These are phyloP conservation scores for Brachionus angularis DNA, from an alignment of 1,140 invertebrate genomes.

Conservation along the genomic window DNA sequence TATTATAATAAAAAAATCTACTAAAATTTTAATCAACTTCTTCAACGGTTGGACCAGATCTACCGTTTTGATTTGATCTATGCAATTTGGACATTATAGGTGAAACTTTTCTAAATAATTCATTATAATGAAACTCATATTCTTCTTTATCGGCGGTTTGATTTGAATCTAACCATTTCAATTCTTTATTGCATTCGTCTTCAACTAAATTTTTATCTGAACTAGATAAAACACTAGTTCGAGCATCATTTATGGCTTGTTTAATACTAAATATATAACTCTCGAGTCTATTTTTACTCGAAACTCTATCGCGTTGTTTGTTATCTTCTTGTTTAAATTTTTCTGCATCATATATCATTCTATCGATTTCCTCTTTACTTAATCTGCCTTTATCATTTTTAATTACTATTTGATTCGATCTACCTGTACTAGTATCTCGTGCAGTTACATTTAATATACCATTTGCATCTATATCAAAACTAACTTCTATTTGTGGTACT, in stretches of 20 bases:
- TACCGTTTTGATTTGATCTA: not conserved
- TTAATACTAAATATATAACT: constrained; percentile 48
- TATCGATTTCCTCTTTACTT: constrained; percentile 61
- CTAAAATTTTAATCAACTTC: constrained; percentile 31
- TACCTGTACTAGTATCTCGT: constrained; percentile 69
- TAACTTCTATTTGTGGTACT: constrained; percentile 65
- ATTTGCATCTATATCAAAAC: constrained; percentile 74
- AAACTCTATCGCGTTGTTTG: constrained; percentile 50
- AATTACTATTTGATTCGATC: constrained; percentile 62
- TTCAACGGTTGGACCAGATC: constrained; percentile 34
- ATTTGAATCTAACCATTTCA: constrained; percentile 59
- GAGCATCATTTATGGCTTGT: constrained; percentile 46
- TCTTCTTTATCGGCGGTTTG: constrained; percentile 59
- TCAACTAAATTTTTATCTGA: constrained; percentile 64
- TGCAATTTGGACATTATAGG: constrained; percentile 51
- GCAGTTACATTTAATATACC: constrained; percentile 74
- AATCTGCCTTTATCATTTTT: constrained; percentile 61
- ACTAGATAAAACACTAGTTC: constrained; percentile 61
- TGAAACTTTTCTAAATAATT: constrained; percentile 51
- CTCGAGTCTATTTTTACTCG: constrained; percentile 51
- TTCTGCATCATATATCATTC: constrained; percentile 63
- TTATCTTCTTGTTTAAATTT: constrained; percentile 60
- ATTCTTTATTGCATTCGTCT: constrained; percentile 57
- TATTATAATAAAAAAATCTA: too few species aligned
- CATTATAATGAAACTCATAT: constrained; percentile 54